Percentiles rank a stretch among this genome's conserved stretches.
Evolutionary conservation across 2,113 vertebrate genomes (phyloP).

Genomic region (Natator depressus): DNA sequence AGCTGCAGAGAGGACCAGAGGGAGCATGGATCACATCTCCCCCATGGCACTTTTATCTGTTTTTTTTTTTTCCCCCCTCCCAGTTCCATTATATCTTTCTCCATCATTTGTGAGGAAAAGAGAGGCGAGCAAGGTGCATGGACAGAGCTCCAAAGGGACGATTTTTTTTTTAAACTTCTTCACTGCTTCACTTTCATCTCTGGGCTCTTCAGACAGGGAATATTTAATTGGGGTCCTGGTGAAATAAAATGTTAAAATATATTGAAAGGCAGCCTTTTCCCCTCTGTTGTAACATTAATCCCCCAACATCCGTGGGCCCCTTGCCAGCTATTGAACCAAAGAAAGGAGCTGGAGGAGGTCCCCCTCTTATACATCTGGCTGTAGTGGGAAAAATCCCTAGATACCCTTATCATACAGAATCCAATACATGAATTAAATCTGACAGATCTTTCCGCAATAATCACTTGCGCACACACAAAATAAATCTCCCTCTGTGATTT

Average conservation of each 20-base stretch:
- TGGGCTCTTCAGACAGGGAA: slow-evolving; percentile 45
- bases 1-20: slow-evolving; percentile 34
- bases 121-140: neutral
- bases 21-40: neutral
- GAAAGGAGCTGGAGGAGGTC: slow-evolving; percentile 70
- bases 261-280: slow-evolving; percentile 69
- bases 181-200: slow-evolving; percentile 53
- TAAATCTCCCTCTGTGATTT: neutral
- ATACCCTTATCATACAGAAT: slow-evolving; percentile 49
- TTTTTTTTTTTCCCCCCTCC: neutral
- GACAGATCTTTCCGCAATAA: slow-evolving; percentile 45
- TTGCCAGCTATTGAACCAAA: slow-evolving; percentile 67
- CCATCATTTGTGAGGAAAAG: slow-evolving; percentile 67
- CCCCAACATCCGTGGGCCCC: slow-evolving; percentile 50
- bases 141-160: slow-evolving; percentile 66
- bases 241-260: slow-evolving; percentile 66
- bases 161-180: slow-evolving; percentile 29
- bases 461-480: neutral
- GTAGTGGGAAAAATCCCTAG: slow-evolving; percentile 66
- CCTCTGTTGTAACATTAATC: slow-evolving; percentile 73
- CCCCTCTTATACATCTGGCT: slow-evolving; percentile 60
- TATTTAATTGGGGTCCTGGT: slow-evolving; percentile 77
- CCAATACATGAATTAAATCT: slow-evolving; percentile 48
- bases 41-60: slow-evolving; percentile 53
- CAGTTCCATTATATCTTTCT: slow-evolving; percentile 61